A percentile compares a stretch with the other conserved stretches of the same genome.
Conservation (phyloP, 1,140 invertebrate genomes). For the Ostrea edulis region DNA sequence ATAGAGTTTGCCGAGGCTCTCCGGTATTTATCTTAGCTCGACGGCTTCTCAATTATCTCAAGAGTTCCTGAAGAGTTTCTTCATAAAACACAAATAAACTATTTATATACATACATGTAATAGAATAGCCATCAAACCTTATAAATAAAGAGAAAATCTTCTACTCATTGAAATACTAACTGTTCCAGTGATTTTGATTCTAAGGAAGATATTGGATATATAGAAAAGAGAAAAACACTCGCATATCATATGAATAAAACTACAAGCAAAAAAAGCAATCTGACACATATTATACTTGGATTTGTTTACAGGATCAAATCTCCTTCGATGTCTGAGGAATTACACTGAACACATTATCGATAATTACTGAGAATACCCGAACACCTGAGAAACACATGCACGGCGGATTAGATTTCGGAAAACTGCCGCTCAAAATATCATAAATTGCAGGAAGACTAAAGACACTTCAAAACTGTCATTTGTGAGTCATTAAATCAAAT, state of each 20-base stretch:
- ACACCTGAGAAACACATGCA: constrained; percentile 33
- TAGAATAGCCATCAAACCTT: too few relatives aligned
- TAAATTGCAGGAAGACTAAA: constrained; percentile 14
- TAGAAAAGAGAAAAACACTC: too few relatives aligned
- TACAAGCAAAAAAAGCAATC: too few relatives aligned
- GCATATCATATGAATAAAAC: too few relatives aligned
- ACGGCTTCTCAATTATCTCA: constrained; percentile 13
- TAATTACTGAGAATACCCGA: constrained; percentile 7
- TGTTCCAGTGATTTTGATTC: too few relatives aligned
- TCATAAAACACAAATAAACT: neutral
- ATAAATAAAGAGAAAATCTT: too few relatives aligned
- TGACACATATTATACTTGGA: neutral
- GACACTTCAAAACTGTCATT: constrained; percentile 23
- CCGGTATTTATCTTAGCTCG: neutral
- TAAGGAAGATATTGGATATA: too few relatives aligned
- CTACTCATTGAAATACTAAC: too few relatives aligned
- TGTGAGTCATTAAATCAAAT: constrained; percentile 38
- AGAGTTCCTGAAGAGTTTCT: neutral
- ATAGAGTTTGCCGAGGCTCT: neutral
- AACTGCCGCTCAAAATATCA: constrained; percentile 7
- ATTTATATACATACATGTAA: too few relatives aligned
- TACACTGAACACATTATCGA: constrained; percentile 23
- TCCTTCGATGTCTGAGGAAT: constrained; percentile 7
- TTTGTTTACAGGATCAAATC: constrained; percentile 21
- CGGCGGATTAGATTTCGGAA: constrained; percentile 7